Evolutionary conservation across 2,797 vertebrate species (phyloP), one percentile per base, ranked within the genome.

Genomic region (Typhlichthys subterraneus): DNA sequence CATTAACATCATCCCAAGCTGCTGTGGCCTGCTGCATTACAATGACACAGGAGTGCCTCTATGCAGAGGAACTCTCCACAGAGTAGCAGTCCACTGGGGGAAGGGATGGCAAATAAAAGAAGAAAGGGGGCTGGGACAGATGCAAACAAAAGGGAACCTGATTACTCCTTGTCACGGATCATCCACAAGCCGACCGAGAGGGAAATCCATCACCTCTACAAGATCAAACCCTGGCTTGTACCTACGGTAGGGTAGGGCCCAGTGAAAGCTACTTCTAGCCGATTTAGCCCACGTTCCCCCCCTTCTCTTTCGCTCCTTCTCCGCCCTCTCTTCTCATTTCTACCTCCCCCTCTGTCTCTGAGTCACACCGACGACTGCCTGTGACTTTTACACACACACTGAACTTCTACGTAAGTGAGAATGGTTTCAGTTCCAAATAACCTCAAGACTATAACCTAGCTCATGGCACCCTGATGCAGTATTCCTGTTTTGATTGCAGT

Each of bases 1-100:
- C 90, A 91, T 92, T 92, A 92, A 87, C 88, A 91, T 87, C 81
- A 80, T 85, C 83, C 88, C 90, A 89, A 70, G 71, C 82, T 79
- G 82, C 84, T 77, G 83, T 86, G 85, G 72, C 63, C 72, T 42
- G 82, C 80, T 79, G 85, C 86, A 92, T 92, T 85, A 90, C 85
- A 91, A 91, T 89, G 88, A 87, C 86, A 87, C 82, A 86, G 86
- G 86, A 88, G 83, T 80, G 82, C 85, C 81, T 84, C 86, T 80
- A 81, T 69, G 84, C 84, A 86, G 87, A 81, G 87, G 80, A 90
- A 88, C 85, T 77, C 84, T 81, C 85, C 74, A 79, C 72, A 61
- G 68, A 80, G 83, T 82, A 82, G 76, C 79, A 86, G 71, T 79
- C 77, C 66, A 31, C 76, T 75, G 80, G 84, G 46, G 88, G 82